Evolutionary conservation across 2,888 invertebrate species (phyloP).

Genomic region (Andrena haemorrhoa): DNA sequence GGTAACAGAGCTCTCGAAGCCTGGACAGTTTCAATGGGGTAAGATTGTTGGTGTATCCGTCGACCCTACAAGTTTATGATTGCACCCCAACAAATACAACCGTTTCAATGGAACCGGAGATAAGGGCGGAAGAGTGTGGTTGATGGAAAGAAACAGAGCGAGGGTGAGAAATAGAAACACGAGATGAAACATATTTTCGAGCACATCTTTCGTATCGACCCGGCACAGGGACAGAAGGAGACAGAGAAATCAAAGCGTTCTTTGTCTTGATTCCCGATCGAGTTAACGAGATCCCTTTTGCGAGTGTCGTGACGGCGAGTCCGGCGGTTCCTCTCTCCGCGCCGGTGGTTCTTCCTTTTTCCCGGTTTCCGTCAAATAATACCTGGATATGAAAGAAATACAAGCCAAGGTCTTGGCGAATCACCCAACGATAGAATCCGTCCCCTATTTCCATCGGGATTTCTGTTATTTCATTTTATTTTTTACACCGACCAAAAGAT

Average conservation of each 20-base stretch:
- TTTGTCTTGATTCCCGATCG: conserved; percentile 51
- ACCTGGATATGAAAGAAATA: conserved; percentile 48
- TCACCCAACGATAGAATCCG: conserved; percentile 40
- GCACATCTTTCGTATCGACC: conserved; percentile 44
- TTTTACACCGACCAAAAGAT: background rate
- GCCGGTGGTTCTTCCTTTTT: background rate
- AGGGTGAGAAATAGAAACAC: conserved; percentile 6
- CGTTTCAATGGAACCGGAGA: background rate
- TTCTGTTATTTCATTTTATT: conserved; percentile 27
- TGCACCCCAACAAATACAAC: background rate
- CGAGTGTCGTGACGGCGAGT: conserved; percentile 38
- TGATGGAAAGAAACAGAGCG: background rate
- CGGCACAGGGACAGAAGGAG: conserved; percentile 28
- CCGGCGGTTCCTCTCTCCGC: conserved; percentile 8
- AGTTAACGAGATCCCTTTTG: conserved; percentile 60
- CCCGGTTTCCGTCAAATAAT: conserved; percentile 42
- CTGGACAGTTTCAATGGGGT: background rate
- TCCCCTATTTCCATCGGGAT: conserved; percentile 1
- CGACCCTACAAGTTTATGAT: conserved; percentile 3
- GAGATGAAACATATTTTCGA: conserved; percentile 41
- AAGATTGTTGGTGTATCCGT: background rate
- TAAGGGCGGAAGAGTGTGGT: conserved; percentile 1
- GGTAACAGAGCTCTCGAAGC: too few species aligned
- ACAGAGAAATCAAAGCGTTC: conserved; percentile 48
- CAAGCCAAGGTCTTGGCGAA: conserved; percentile 9